A percentile compares a stretch with the other conserved stretches of the same genome.
These are phyloP conservation scores for Coregonus sp. DNA, from an alignment of 2,797 vertebrate species.

Conservation along the genomic window DNA sequence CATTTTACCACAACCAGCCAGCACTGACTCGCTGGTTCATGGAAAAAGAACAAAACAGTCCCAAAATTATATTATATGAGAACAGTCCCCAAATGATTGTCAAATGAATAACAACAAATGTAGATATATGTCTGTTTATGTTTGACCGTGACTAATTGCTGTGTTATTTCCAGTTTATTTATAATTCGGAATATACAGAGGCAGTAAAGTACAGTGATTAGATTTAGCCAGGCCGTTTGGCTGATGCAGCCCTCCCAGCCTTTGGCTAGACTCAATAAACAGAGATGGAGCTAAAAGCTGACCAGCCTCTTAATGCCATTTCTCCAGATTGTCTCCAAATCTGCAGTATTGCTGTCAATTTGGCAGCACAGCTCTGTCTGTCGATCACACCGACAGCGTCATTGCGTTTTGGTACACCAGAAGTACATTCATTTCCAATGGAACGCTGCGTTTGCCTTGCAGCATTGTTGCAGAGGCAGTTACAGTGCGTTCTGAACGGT, in stretches of 20 bases:
- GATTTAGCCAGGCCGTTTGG: slow-evolving; percentile 10
- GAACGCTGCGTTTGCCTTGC: no score
- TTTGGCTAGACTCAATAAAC: slow-evolving; percentile 19
- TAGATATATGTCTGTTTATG: neutral
- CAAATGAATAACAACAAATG: neutral
- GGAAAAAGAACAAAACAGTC: no score
- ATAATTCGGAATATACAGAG: slow-evolving; percentile 20
- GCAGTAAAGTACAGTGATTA: slow-evolving; percentile 28
- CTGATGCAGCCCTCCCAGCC: neutral
- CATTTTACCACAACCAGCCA: neutral
- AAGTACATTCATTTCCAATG: no score
- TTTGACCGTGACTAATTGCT: slow-evolving; percentile 20
- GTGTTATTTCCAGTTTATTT: slow-evolving; percentile 21
- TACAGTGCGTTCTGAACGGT: no score
- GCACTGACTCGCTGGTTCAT: neutral
- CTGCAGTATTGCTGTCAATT: neutral
- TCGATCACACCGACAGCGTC: no score
- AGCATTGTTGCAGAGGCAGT: no score
- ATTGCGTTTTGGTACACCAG: no score
- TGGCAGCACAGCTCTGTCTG: neutral
- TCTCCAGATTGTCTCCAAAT: neutral
- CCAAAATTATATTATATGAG: no score
- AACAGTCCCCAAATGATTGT: no score
- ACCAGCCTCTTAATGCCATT: neutral
- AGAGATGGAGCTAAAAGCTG: neutral